A percentile compares a stretch with the other conserved stretches of the same genome.
Conservation (phyloP, 1,140 invertebrate species). For the Drosophila carrolli region DNA sequence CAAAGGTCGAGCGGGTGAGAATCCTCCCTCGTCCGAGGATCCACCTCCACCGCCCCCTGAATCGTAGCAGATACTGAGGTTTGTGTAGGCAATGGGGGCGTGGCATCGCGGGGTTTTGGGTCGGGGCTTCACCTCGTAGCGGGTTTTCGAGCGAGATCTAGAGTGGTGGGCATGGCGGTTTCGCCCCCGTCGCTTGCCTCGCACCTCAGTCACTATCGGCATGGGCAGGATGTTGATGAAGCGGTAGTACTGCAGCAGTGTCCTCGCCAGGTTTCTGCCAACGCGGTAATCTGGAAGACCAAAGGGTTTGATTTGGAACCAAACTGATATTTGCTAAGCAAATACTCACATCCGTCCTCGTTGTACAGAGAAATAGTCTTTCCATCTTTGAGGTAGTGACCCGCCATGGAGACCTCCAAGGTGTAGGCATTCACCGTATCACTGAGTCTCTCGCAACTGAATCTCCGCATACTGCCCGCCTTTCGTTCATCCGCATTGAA, state of each 20-base stretch:
- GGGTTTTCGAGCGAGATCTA: conserved; percentile 84
- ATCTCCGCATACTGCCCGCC: conserved; percentile 94
- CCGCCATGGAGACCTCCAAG: conserved; percentile 93
- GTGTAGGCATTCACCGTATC: conserved; percentile 94
- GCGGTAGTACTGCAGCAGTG: conserved; percentile 93
- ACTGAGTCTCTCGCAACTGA: conserved; percentile 88
- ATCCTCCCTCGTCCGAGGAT: conserved; percentile 84
- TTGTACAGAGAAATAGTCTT: conserved; percentile 92
- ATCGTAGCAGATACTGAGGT: conserved; percentile 86
- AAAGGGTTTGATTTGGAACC: not conserved
- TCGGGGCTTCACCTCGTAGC: conserved; percentile 85
- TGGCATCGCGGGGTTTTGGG: conserved; percentile 86
- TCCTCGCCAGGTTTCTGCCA: conserved; percentile 90
- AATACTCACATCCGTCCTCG: conserved; percentile 92
- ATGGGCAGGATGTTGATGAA: conserved; percentile 89
- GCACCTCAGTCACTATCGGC: conserved; percentile 85
- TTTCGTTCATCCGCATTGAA: conserved; percentile 95
- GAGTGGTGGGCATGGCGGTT: conserved; percentile 84
- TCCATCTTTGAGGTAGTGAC: conserved; percentile 89
- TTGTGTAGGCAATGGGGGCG: conserved; percentile 87
- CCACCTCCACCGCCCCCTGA: conserved; percentile 84
- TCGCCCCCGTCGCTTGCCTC: conserved; percentile 85
- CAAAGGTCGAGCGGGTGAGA: conserved; percentile 64
- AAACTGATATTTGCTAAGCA: not conserved
- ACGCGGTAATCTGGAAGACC: conserved; percentile 86